Evolutionary conservation across 2,888 invertebrate species (phyloP).

Genomic region (Eupithecia tripunctaria): DNA sequence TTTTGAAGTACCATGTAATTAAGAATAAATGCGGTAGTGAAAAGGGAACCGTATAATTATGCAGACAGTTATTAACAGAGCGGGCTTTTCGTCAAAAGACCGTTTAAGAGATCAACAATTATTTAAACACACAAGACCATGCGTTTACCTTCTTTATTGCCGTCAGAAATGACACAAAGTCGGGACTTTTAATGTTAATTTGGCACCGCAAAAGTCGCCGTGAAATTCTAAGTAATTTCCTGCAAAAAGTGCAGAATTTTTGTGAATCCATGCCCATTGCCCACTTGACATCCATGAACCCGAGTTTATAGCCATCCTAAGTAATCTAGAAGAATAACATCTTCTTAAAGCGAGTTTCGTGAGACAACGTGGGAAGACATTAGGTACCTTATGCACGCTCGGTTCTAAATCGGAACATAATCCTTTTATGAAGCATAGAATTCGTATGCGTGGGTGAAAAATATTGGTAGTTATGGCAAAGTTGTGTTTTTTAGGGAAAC

Average conservation of each 20-base stretch:
- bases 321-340: slow-evolving; percentile 79
- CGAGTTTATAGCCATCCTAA: slow-evolving; percentile 69
- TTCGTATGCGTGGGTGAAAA: slow-evolving; percentile 69
- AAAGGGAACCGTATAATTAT: slow-evolving; percentile 45
- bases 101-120: slow-evolving; percentile 59
- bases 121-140: slow-evolving; percentile 67
- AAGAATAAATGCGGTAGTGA: slow-evolving; percentile 46
- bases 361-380: slow-evolving; percentile 69
- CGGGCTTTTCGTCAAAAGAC: slow-evolving; percentile 46
- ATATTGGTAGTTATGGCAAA: slow-evolving; percentile 63
- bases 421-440: slow-evolving; percentile 71
- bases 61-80: slow-evolving; percentile 48
- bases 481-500: slow-evolving; percentile 53
- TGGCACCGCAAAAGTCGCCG: slow-evolving; percentile 64
- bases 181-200: slow-evolving; percentile 73
- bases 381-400: slow-evolving; percentile 62
- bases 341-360: slow-evolving; percentile 70
- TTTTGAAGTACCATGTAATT: slow-evolving; percentile 43
- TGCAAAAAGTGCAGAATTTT: slow-evolving; percentile 81
- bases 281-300: slow-evolving; percentile 69
- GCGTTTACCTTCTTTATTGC: slow-evolving; percentile 71
- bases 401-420: slow-evolving; percentile 55
- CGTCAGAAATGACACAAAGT: slow-evolving; percentile 65
- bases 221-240: slow-evolving; percentile 67
- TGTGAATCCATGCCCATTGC: slow-evolving; percentile 54